A percentile compares a stretch with the other conserved stretches of the same genome.
These are phyloP conservation scores for Meteorus sp. DNA, from an alignment of 1,140 invertebrate genomes.

Conservation along the genomic window DNA sequence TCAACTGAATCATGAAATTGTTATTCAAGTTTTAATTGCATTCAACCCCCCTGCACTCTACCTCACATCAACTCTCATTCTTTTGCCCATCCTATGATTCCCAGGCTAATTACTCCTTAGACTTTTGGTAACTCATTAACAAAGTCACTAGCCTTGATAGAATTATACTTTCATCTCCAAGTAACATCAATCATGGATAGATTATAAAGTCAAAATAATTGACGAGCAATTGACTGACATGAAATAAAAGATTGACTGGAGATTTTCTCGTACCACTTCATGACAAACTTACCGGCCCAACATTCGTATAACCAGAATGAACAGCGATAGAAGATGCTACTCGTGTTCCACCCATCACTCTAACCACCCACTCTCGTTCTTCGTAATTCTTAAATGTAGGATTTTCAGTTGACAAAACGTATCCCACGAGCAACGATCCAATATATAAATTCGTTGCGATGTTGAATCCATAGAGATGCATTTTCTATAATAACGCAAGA, in stretches of 20 bases:
- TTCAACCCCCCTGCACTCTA: slow-evolving; percentile 25
- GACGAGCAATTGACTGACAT: too few species aligned
- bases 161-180: too few species aligned
- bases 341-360: slow-evolving; percentile 56
- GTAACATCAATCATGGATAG: too few species aligned
- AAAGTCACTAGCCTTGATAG: too few species aligned
- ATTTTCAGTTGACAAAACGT: slow-evolving; percentile 21
- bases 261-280: neutral
- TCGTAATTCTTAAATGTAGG: slow-evolving; percentile 22
- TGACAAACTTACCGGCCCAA: slow-evolving; percentile 53
- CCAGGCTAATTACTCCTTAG: neutral
- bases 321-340: slow-evolving; percentile 56
- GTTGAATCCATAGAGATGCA: neutral
- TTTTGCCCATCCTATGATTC: slow-evolving; percentile 1
- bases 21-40: slow-evolving; percentile 49
- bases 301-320: slow-evolving; percentile 55
- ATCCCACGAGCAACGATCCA: neutral
- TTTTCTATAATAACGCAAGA: neutral
- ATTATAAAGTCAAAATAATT: too few species aligned
- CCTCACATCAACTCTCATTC: neutral
- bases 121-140: too few species aligned
- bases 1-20: slow-evolving; percentile 42
- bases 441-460: slow-evolving; percentile 21
- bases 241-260: neutral
- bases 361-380: slow-evolving; percentile 63